Base-by-base conservation (phyloP, 2,888 invertebrate species). In the Drosophila barbarae region DNA sequence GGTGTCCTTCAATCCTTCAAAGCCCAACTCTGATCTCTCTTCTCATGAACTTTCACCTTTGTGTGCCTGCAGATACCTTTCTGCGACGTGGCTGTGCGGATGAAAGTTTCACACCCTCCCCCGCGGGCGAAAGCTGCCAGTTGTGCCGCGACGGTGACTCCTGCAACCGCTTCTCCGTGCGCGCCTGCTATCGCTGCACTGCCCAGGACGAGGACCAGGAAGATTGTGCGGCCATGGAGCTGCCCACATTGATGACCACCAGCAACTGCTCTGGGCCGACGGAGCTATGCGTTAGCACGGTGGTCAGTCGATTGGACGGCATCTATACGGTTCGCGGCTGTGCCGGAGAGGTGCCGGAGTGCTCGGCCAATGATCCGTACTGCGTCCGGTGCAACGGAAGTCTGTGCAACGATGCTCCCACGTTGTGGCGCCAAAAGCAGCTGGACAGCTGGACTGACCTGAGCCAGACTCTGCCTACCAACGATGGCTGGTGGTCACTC, bases 361-460 rank as follows among this genome's bases (percentile, higher is more conserved):
- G 87, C 52, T 84, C 75, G 4, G 51, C 60, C 34, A 84, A 79
- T 39, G 88, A 87, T 82, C 88, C 86, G 7, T 86, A 79, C 59
- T 88, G 88, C 59, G 82, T 83, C 2, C 78, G 83, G 12, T 87
- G 88, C 60, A 85, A 86, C 42, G 87, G 88, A 23, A 86, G 80
- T 32, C 67, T 87, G 3, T 87, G 88, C 56, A 88, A 88, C 69
- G 36, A 13, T 12, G 64, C 73, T 13, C 69, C 81, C 18, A 84
- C 85, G 12, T 15, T 58, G 23, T 85, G 85, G 84, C 53, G 69
- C 15, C 35, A 26, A 18, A 39, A 34, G 28, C 54, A 66, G 36
- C 18, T 49, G 15, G 39, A 18, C 6, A 13, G 18, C 18, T 18
- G 21, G 13, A n/a, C 18, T 23, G 42, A 41, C 26, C 47, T 32